Base-by-base conservation (phyloP, 2,888 invertebrate genomes). In the Ophion ellenae region DNA sequence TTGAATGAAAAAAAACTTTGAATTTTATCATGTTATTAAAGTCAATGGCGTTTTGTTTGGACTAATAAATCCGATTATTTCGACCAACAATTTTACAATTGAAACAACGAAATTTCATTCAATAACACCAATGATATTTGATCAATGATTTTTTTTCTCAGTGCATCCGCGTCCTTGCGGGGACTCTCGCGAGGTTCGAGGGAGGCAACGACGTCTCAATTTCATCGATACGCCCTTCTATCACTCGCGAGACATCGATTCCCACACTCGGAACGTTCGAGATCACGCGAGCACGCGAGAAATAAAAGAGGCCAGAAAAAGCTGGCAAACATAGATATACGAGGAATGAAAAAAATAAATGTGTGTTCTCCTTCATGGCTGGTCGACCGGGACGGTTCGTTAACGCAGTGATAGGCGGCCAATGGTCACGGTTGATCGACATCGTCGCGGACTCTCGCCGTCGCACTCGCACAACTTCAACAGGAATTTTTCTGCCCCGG, bases 371-470 rank as follows among this genome's bases (percentile, higher is more conserved):
- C 89, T 89, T 90, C 90, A 87, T 87, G 90, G 88, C 89, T 91
- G 90, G 89, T 91, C 89, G 89, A 87, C 89, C 89, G 87, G 84
- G 80, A 86, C 84, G 81, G 83, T 40, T 14, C 53, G 83, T 87
- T 86, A 61, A 87, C 84, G 53, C 75, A 81, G 91, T 87, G 91
- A 92, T 92, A 91, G 91, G 91, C 91, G 91, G 90, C 90, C 91
- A 93, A 90, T 89, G 89, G 91, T 93, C 90, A 92, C 89, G 93
- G 90, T 90, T 91, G 92, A 92, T 86, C 90, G 90, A 90, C 88
- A 63, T 82, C 70, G 76, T 85, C 77, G 79, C 82, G 84, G 81
- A 83, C 85, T 86, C 79, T 73, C 80, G 59, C 71, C 66, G 47
- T 70, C 36, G 47, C 57, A 57, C 70, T 14, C 69, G 69, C 78